Evolutionary conservation across 2,888 invertebrate species (phyloP).

Genomic region (Seira sanloemensis): DNA sequence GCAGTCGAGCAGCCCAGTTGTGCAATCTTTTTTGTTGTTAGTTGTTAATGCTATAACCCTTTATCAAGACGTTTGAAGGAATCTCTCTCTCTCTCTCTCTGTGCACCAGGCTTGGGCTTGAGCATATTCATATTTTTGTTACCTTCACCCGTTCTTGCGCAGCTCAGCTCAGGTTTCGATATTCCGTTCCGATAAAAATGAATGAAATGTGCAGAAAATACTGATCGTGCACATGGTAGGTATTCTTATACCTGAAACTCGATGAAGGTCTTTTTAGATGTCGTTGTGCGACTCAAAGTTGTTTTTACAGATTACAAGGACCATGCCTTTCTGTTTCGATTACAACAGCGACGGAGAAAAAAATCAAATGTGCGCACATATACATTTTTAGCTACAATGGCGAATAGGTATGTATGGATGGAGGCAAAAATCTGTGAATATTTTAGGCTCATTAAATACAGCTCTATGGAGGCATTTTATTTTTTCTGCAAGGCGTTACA

Average conservation of each 20-base stretch:
- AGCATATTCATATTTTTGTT: too few species aligned
- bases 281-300: not conserved
- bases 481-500: constrained; percentile 9
- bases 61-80: constrained; percentile 7
- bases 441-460: not conserved
- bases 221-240: not conserved
- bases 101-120: not conserved
- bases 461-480: not conserved
- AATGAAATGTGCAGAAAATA: constrained; percentile 12
- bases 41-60: not conserved
- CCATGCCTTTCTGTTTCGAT: constrained; percentile 1
- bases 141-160: constrained; percentile 9
- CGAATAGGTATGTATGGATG: not conserved
- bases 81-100: too few species aligned
- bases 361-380: not conserved
- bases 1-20: not conserved
- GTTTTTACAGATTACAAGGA: constrained; percentile 11
- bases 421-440: constrained; percentile 7
- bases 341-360: not conserved
- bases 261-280: constrained; percentile 6
- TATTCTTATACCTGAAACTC: constrained; percentile 1
- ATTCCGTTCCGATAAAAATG: constrained; percentile 14
- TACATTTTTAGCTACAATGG: not conserved
- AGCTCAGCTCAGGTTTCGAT: not conserved
- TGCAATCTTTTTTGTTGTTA: not conserved